Evolutionary conservation across 2,888 invertebrate species (phyloP), one percentile per base, ranked within the genome.

Genomic region (Drosophila atripex): DNA sequence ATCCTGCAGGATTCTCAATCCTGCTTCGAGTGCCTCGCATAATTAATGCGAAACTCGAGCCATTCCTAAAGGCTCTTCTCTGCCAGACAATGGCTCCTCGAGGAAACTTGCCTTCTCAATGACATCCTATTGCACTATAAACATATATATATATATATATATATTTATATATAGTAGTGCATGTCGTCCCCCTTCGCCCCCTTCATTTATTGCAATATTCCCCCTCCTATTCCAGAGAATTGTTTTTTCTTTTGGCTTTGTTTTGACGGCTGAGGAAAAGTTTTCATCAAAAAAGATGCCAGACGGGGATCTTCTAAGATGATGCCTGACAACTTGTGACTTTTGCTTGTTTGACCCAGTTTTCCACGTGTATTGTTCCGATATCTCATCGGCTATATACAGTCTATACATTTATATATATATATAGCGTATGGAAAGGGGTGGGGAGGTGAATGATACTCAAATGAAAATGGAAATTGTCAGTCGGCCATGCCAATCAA

Each of bases 401-500:
- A 39, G 23, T 47, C 2, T 58, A 43, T 50, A 50, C 3, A 21
- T 21, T 3, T 21, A 21, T 21, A 21, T 21, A 21, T 23, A 23
- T 23, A 23, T 23, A 23, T 21, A 21, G 21, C 2, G 0, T 21
- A 18, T 18, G 18, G 18, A 2, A 18, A 2, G 21, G 4, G 21
- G 21, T n/a, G n/a, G n/a, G n/a, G n/a, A n/a, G 21, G 21, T 3
- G 21, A 4, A 23, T 23, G 21, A 23, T 4, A 23, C 28, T 28
- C 28, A 35, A 35, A n/a, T 9, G 51, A 21, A 43, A 61, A 63
- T 65, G 69, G 35, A 46, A 45, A 58, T 60, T 65, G 69, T 54
- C 77, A 84, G 78, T 77, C 82, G 80, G 85, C 85, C 61, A 79
- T 85, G 86, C 83, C 80, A 85, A 85, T 85, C 86, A 82, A 73